Evolutionary conservation across 92 coral and sea anemone genomes (phyloP).

Genomic region (Chrysogorgia sp.): DNA sequence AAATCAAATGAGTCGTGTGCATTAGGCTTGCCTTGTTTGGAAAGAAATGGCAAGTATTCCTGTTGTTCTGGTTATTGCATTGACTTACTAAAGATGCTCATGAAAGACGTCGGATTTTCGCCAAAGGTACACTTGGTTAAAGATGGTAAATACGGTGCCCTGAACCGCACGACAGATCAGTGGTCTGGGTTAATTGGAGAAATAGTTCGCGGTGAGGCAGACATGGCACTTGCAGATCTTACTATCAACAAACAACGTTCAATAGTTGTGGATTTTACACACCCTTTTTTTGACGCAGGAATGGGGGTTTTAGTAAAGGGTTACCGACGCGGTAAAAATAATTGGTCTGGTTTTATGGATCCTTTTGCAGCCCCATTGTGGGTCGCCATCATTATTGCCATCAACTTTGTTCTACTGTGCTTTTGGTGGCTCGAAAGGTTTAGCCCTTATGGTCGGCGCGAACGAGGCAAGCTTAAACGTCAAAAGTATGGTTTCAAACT

Average conservation of each 20-base stretch:
- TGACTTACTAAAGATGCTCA: constrained; percentile 64
- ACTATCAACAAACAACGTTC: constrained; percentile 72
- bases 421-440: constrained; percentile 80
- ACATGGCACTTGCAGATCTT: constrained; percentile 65
- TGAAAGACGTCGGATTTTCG: constrained; percentile 48
- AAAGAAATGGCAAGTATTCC: background rate
- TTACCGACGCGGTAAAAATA: constrained; percentile 16
- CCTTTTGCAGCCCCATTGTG: constrained; percentile 76
- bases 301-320: constrained; percentile 63
- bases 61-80: constrained; percentile 72
- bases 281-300: constrained; percentile 73
- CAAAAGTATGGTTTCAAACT: background rate
- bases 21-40: constrained; percentile 32
- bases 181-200: constrained; percentile 64
- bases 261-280: constrained; percentile 71
- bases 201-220: constrained; percentile 50
- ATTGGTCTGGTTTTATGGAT: constrained; percentile 68
- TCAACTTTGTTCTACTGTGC: constrained; percentile 63
- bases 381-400: constrained; percentile 63
- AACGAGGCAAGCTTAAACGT: background rate
- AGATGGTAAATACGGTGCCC: constrained; percentile 56
- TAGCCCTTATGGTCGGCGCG: constrained; percentile 70
- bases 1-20: constrained; percentile 7
- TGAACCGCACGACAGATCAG: constrained; percentile 36
- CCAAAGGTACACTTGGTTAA: constrained; percentile 45